Evolutionary conservation across 23 tunicate species (phyloP).

Genomic region (Trididemnum miniatum): DNA sequence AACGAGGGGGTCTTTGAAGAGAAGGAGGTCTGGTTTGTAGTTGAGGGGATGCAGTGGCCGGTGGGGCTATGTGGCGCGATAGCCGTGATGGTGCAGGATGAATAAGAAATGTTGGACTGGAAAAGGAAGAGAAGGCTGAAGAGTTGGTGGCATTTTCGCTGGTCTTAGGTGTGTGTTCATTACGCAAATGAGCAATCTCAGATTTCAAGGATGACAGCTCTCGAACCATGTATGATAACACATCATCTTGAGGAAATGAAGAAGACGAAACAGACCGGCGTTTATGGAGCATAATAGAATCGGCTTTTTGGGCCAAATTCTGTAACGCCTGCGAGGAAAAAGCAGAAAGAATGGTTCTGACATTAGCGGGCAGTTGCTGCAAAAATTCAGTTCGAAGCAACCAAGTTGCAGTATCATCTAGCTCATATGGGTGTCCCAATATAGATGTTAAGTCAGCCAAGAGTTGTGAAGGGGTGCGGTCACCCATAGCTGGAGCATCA

Average conservation of each 20-base stretch:
- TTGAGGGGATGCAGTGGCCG: not conserved
- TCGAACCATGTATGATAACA: not conserved
- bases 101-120: too few relatives aligned
- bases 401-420: not conserved
- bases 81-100: not conserved
- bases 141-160: too few relatives aligned
- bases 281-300: not conserved
- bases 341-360: not conserved
- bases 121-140: not conserved
- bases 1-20: not conserved
- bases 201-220: not conserved
- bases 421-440: not conserved
- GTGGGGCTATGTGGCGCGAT: not conserved
- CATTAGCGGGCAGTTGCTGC: not conserved
- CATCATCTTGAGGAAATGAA: not conserved
- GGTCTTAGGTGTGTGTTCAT: too few relatives aligned
- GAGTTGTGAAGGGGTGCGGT: slow-evolving; percentile 11
- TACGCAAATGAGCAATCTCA: not conserved
- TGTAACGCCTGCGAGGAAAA: not conserved
- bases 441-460: not conserved
- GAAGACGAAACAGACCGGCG: not conserved
- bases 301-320: not conserved
- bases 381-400: slow-evolving; percentile 4
- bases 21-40: not conserved
- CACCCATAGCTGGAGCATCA: slow-evolving; percentile 7